A percentile compares a stretch with the other conserved stretches of the same genome.
These are phyloP conservation scores for Antechinus flavipes DNA, from an alignment of 2,113 vertebrate genomes.

Conservation along the genomic window DNA sequence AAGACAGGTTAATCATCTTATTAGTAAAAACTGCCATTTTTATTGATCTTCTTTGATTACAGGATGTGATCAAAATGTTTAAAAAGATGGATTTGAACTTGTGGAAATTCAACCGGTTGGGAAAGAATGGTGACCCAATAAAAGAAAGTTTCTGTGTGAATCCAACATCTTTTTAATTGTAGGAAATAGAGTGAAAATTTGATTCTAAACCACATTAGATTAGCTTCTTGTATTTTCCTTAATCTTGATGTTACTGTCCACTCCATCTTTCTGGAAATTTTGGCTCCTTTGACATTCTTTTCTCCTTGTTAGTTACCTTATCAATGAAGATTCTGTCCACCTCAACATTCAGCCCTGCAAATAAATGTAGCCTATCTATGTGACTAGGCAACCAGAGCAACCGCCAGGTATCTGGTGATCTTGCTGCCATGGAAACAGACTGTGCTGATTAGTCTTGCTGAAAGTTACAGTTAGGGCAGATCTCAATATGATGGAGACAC, in stretches of 20 bases:
- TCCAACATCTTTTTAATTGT: not conserved
- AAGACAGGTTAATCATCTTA: not conserved
- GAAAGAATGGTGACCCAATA: not conserved
- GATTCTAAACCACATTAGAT: not conserved
- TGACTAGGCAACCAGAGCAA: not conserved
- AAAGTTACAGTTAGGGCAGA: not conserved
- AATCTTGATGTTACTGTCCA: not conserved
- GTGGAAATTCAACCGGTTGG: not conserved
- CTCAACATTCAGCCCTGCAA: not conserved
- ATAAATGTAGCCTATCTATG: not conserved
- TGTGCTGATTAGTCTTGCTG: not conserved
- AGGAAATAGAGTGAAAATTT: not conserved
- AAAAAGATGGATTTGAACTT: not conserved
- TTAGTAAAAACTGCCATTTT: not conserved
- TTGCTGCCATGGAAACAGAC: not conserved
- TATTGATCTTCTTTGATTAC: not conserved
- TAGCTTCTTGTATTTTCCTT: not conserved
- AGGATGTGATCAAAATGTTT: not conserved
- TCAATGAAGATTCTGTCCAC: not conserved
- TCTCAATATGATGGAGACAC: not conserved
- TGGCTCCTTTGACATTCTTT: not conserved
- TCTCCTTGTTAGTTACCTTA: not conserved
- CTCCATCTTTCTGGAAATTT: not conserved
- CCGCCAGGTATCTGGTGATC: not conserved
- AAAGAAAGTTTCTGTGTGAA: not conserved